Base-by-base conservation (phyloP, 2,113 vertebrate genomes). In the Xenotilapia longispinis region DNA sequence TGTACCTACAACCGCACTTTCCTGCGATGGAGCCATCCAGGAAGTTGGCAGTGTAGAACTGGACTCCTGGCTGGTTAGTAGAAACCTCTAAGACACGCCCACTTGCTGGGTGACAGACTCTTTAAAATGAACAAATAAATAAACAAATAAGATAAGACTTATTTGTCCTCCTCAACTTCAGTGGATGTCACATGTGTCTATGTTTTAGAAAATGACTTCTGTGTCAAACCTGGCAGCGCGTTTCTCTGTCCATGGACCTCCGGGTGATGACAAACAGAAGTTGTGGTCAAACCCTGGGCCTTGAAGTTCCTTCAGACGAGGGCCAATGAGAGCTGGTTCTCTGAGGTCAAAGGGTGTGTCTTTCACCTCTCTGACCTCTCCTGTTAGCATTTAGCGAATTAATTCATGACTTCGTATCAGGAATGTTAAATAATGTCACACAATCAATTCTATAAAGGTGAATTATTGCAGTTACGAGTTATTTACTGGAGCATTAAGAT, bases 1-100 rank as follows among this genome's bases (percentile, higher is more conserved):
- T 87, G 80, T 99, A 99, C 0, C 45, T 9, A 0, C 81, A 63
- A 3, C 95, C 96, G 0, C 86, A 95, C 95, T 99, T 99, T 55
- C 98, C 98, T 51, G 84, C 91, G 38, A 98, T 80, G 0, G 97
- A 97, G 31, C 97, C 97, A 6, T 99, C 98, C 90, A 99, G 96
- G 92, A 97, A 97, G 95, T 99, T 99, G n/a, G 97, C 97, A 0
- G 98, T 99, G 89, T 99, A 99, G 89, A 99, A 98, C 93, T 99
- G 99, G 91, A 99, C 81, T 2, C 99, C 98, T 3, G 98, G 98
- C 86, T 99, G 97, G 40, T 96, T 98, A 87, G 97, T 99, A 47
- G 96, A 96, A 47, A 99, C 96, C 70, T 98, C 97, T 79, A 99
- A 95, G 13, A 96, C 90, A 88, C 98, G 96, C 28, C 99, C 97